Evolutionary conservation across 2,113 vertebrate genomes (phyloP).

Genomic region (Cervus canadensis): DNA sequence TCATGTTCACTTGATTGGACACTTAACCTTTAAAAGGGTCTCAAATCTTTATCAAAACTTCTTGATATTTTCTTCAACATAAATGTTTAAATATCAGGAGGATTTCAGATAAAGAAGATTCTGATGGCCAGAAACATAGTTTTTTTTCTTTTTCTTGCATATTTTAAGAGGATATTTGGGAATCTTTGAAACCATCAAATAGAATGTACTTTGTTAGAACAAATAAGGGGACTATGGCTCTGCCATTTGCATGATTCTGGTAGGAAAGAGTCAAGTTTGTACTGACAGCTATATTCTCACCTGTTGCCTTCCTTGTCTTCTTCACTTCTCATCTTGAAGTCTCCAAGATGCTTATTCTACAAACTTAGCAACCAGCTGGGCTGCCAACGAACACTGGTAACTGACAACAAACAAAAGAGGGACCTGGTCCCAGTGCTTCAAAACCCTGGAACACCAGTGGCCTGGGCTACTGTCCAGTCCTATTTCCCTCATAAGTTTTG

Average conservation of each 20-base stretch:
- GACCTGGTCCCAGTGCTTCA: not conserved
- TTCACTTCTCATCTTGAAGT: not conserved
- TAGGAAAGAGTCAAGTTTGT: not conserved
- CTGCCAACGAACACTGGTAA: not conserved
- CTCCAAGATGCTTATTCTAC: not conserved
- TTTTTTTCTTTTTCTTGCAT: not conserved
- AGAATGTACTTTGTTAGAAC: not conserved
- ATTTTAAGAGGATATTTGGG: constrained; percentile 2
- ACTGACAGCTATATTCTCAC: not conserved
- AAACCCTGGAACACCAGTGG: not conserved
- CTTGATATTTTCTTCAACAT: not conserved
- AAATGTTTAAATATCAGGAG: not conserved
- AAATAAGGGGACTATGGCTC: not conserved
- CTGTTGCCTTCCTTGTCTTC: not conserved
- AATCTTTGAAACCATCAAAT: not conserved
- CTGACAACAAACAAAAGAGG: not conserved
- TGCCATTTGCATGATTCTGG: not conserved
- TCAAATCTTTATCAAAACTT: not conserved
- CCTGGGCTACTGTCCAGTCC: not conserved
- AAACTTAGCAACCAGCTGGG: not conserved
- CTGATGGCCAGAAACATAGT: not conserved
- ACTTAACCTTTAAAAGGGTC: not conserved
- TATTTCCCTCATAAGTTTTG: not conserved
- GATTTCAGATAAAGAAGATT: not conserved
- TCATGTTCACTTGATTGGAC: not conserved